Conservation (phyloP, 1,140 invertebrate genomes). For the Chymomyza costata region DNA sequence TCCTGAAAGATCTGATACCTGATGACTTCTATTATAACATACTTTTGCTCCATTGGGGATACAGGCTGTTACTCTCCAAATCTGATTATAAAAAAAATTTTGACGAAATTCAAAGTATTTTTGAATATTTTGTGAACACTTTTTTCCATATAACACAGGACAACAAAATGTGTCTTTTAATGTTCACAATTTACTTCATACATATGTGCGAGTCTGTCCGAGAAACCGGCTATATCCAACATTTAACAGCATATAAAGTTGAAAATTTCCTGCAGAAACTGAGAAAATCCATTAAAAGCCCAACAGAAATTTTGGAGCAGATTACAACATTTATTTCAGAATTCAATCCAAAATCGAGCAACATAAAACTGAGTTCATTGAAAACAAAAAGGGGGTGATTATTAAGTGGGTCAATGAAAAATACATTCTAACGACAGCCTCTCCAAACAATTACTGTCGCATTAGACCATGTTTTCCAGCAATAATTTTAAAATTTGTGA, state of each 20-base stretch:
- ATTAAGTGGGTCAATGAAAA: constrained; percentile 3
- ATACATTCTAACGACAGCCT: not conserved
- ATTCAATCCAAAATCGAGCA: not conserved
- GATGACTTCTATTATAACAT: constrained; percentile 10
- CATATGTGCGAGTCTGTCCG: constrained; percentile 7
- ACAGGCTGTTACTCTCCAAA: constrained; percentile 3
- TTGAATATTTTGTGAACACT: constrained; percentile 11
- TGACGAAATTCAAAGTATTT: constrained; percentile 6
- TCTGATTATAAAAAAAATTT: constrained; percentile 6
- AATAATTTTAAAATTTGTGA: not conserved
- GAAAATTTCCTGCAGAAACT: constrained; percentile 4
- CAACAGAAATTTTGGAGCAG: constrained; percentile 1
- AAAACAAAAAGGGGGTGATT: not conserved
- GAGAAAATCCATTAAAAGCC: constrained; percentile 2
- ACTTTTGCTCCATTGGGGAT: constrained; percentile 2
- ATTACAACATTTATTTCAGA: not conserved
- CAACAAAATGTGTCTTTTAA: constrained; percentile 6
- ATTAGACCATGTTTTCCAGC: not conserved
- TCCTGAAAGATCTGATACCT: constrained; percentile 14
- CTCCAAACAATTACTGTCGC: constrained; percentile 2
- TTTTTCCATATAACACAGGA: not conserved
- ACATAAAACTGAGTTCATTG: no score
- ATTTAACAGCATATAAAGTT: constrained; percentile 10
- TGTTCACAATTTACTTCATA: constrained; percentile 7
- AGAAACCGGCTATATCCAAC: constrained; percentile 8